phyloP scores from a whole-genome alignment of 1,140 invertebrate genomes.

The Phymastichus coffea region DNA sequence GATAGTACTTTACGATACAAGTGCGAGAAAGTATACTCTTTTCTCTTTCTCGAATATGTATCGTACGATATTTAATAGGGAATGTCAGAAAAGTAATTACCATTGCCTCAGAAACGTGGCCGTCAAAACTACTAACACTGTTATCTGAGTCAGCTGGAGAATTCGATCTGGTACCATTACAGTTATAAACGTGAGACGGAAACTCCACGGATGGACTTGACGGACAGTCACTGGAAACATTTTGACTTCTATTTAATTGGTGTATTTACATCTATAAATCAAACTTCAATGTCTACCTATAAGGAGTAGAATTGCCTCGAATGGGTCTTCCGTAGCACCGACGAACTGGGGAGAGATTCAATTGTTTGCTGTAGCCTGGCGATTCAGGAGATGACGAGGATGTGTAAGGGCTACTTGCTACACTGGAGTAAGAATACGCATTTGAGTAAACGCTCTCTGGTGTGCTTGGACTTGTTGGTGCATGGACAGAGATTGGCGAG shows the following conservation, averaged over 20 bases:
- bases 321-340: slow-evolving; percentile 48
- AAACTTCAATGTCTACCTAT: slow-evolving; percentile 48
- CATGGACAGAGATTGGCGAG: slow-evolving; percentile 46
- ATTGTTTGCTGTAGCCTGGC: slow-evolving; percentile 37
- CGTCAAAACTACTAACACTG: slow-evolving; percentile 62
- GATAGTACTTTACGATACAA: no score
- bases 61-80: no score
- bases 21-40: no score
- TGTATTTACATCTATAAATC: no score
- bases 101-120: slow-evolving; percentile 67
- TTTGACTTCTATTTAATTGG: background rate
- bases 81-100: no score
- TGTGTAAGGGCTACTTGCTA: slow-evolving; percentile 37
- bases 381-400: slow-evolving; percentile 33
- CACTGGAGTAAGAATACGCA: slow-evolving; percentile 42
- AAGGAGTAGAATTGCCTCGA: slow-evolving; percentile 50
- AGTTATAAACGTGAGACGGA: slow-evolving; percentile 44
- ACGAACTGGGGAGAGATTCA: slow-evolving; percentile 34
- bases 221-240: slow-evolving; percentile 54
- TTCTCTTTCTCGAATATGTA: no score
- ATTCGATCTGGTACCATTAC: slow-evolving; percentile 59
- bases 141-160: slow-evolving; percentile 65
- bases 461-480: slow-evolving; percentile 59
- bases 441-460: slow-evolving; percentile 56
- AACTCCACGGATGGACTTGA: slow-evolving; percentile 59